Percentiles rank a stretch among this genome's conserved stretches.
phyloP scores from a whole-genome alignment of 2,797 vertebrate genomes.

The Coreius guichenoti region DNA sequence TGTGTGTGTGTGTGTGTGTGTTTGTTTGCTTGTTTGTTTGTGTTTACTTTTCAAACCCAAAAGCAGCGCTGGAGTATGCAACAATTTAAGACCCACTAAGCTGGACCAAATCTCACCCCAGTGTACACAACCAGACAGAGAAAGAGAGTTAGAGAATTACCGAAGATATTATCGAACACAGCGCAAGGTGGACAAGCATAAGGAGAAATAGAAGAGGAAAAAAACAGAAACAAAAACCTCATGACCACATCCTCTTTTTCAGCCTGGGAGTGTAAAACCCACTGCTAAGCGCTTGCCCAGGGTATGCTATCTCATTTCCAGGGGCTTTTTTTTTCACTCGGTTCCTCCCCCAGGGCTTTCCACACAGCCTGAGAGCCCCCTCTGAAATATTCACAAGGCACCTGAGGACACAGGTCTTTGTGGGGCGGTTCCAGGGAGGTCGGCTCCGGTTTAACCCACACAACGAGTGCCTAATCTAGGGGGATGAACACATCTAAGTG shows the following conservation, averaged over 20 bases:
- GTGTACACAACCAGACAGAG: background rate
- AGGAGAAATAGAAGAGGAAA: conserved; percentile 15
- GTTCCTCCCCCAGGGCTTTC: conserved; percentile 54
- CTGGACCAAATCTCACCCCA: conserved; percentile 28
- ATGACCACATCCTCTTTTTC: conserved; percentile 56
- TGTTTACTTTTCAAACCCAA: conserved; percentile 23
- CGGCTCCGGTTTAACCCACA: conserved; percentile 69
- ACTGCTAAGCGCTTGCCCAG: conserved; percentile 35
- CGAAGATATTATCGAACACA: background rate
- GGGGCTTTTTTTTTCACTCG: conserved; percentile 63
- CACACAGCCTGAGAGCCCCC: conserved; percentile 47
- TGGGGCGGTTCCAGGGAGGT: conserved; percentile 44
- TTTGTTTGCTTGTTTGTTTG: too few species aligned
- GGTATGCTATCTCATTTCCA: conserved; percentile 59
- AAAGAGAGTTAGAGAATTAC: conserved; percentile 18
- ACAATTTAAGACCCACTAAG: conserved; percentile 19
- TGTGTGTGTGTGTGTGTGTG: conserved; percentile 31
- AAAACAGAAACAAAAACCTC: conserved; percentile 28
- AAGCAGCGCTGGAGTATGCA: background rate
- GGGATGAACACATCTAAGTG: conserved; percentile 65
- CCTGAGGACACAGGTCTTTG: conserved; percentile 59
- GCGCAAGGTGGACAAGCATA: background rate
- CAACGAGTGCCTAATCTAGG: conserved; percentile 62
- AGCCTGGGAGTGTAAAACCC: conserved; percentile 41
- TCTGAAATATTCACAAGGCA: conserved; percentile 60